These are phyloP conservation scores for Trachelus iudaicus DNA, from an alignment of 2,888 invertebrate species.

Conservation along the genomic window DNA sequence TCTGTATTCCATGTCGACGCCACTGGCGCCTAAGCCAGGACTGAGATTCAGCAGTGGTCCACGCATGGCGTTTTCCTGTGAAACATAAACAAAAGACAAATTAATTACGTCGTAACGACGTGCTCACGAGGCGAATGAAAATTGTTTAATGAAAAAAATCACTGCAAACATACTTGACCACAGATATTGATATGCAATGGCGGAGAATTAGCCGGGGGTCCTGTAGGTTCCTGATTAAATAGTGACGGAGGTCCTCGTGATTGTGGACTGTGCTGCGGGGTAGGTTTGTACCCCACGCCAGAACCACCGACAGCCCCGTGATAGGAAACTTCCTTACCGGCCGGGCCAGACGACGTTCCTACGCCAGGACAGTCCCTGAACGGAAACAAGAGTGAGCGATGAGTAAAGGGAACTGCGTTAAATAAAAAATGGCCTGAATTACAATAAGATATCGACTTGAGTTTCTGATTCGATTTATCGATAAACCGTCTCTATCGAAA, in stretches of 20 bases:
- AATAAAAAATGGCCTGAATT: not conserved
- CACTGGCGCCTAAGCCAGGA: conserved; percentile 58
- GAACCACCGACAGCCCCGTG: conserved; percentile 57
- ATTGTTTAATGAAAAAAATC: not conserved
- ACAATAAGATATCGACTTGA: not conserved
- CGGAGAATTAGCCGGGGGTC: conserved; percentile 65
- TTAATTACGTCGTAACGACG: not conserved
- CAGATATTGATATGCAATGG: conserved; percentile 70
- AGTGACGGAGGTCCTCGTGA: conserved; percentile 53
- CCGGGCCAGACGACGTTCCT: conserved; percentile 56
- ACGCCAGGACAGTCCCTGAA: conserved; percentile 59
- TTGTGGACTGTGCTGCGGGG: conserved; percentile 56
- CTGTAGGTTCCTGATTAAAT: conserved; percentile 55
- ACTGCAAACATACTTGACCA: conserved; percentile 61
- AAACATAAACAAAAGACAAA: conserved; percentile 15
- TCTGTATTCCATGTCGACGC: conserved; percentile 59
- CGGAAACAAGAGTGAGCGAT: not conserved
- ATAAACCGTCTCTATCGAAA: not conserved
- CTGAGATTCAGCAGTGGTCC: conserved; percentile 64
- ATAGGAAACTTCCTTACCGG: conserved; percentile 59
- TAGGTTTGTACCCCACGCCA: conserved; percentile 56
- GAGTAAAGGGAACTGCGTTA: not conserved
- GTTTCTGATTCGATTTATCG: not conserved
- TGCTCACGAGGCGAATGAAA: not conserved
- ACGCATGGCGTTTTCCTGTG: conserved; percentile 61